A percentile compares a stretch with the other conserved stretches of the same genome.
Conservation (phyloP, 2,797 vertebrate genomes). For the Lagocephalus sceleratus region DNA sequence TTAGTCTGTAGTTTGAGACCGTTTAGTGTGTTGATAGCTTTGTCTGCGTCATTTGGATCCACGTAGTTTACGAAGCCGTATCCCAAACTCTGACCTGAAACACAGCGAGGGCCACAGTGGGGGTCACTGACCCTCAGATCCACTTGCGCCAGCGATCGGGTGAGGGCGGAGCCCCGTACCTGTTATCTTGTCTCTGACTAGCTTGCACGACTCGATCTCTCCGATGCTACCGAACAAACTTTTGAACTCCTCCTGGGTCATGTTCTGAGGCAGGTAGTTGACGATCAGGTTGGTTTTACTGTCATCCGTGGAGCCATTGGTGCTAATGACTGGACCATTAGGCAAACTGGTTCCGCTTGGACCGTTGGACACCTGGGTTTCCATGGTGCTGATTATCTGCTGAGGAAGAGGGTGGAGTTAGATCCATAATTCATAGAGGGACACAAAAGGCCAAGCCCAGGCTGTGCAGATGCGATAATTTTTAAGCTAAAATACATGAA, state of each 20-base stretch:
- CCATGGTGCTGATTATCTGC: slow-evolving; percentile 99
- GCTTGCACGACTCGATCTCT: slow-evolving; percentile 95
- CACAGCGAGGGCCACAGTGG: slow-evolving; percentile 2
- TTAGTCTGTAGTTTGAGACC: slow-evolving; percentile 97
- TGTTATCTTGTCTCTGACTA: slow-evolving; percentile 96
- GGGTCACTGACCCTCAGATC: slow-evolving; percentile 11
- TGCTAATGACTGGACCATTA: slow-evolving; percentile 88
- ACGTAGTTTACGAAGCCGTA: slow-evolving; percentile 98
- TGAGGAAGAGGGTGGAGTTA: slow-evolving; percentile 76
- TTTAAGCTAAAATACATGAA: slow-evolving; percentile 14
- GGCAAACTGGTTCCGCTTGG: slow-evolving; percentile 87
- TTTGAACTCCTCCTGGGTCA: slow-evolving; percentile 97
- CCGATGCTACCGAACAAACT: slow-evolving; percentile 96
- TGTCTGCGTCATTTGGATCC: slow-evolving; percentile 94
- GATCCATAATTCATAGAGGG: slow-evolving; percentile 33
- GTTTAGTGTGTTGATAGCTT: slow-evolving; percentile 97
- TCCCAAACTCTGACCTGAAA: slow-evolving; percentile 91
- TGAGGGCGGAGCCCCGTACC: slow-evolving; percentile 65
- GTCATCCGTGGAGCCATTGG: slow-evolving; percentile 87
- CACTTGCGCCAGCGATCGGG: neutral
- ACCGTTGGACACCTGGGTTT: slow-evolving; percentile 96
- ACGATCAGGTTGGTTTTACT: slow-evolving; percentile 98
- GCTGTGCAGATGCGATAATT: slow-evolving; percentile 16
- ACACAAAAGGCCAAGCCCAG: slow-evolving; percentile 8
- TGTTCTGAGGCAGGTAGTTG: slow-evolving; percentile 98